Evolutionary conservation across 1,140 invertebrate genomes (phyloP).

Genomic region (Trachelipus rathkii): DNA sequence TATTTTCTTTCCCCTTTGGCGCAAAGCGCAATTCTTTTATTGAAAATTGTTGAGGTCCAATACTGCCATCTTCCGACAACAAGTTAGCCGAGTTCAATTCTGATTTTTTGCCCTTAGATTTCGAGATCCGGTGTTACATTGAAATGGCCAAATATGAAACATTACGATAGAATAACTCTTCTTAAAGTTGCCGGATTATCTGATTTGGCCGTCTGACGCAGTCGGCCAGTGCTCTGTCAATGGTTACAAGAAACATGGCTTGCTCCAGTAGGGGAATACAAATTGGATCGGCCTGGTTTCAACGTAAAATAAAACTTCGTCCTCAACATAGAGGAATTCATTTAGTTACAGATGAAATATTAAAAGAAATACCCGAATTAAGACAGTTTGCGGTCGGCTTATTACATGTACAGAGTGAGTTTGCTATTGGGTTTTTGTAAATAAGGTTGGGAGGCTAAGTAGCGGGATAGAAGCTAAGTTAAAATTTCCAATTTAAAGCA

Average conservation of each 20-base stretch:
- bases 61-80: not conserved
- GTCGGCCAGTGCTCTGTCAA: constrained; percentile 12
- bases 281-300: constrained; percentile 90
- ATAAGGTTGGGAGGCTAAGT: too few relatives aligned
- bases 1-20: too few relatives aligned
- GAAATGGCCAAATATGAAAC: not conserved
- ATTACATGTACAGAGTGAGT: constrained; percentile 93
- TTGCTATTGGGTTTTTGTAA: too few relatives aligned
- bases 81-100: not conserved
- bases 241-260: constrained; percentile 61
- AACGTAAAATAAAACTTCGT: constrained; percentile 89
- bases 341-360: constrained; percentile 89
- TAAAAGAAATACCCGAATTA: constrained; percentile 86
- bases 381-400: constrained; percentile 87
- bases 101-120: not conserved
- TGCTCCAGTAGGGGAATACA: constrained; percentile 80
- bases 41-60: too few relatives aligned
- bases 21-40: too few relatives aligned
- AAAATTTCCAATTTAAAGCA: too few relatives aligned
- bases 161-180: not conserved
- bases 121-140: not conserved
- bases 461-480: too few relatives aligned
- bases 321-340: constrained; percentile 91
- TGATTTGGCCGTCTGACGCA: not conserved
- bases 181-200: not conserved